These are phyloP conservation scores for Willisornis vidua DNA, from an alignment of 2,113 vertebrate genomes.

Conservation along the genomic window DNA sequence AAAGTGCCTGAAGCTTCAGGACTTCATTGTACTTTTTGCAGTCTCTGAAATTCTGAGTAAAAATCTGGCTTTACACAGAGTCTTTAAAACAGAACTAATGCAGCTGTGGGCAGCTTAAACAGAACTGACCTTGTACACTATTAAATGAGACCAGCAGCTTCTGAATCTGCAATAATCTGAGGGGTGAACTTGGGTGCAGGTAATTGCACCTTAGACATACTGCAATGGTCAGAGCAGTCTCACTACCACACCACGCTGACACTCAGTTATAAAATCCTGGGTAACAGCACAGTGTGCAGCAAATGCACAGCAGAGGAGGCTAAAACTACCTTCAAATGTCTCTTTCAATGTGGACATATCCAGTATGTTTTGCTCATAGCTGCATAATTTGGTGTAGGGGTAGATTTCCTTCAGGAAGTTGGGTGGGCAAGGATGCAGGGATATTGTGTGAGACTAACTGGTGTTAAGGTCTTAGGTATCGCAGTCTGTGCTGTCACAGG, in stretches of 20 bases:
- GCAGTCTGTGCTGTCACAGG: neutral
- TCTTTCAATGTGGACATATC: neutral
- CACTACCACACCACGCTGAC: neutral
- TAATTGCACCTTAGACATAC: neutral
- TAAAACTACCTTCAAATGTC: neutral
- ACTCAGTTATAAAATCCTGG: neutral
- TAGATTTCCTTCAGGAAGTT: neutral
- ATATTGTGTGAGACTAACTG: neutral
- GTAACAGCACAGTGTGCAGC: neutral
- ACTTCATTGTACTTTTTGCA: neutral
- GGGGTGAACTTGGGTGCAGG: neutral
- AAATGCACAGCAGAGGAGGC: neutral
- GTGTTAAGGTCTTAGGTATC: neutral
- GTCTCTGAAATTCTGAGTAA: neutral
- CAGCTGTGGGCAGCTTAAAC: neutral
- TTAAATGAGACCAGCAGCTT: neutral
- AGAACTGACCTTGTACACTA: neutral
- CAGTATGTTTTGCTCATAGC: neutral
- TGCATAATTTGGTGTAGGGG: neutral
- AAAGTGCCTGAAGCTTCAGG: constrained; percentile 60
- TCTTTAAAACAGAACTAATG: neutral
- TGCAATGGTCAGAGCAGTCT: neutral
- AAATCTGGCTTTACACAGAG: neutral
- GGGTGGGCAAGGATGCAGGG: neutral
- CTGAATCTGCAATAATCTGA: neutral